A percentile compares a stretch with the other conserved stretches of the same genome.
phyloP scores from a whole-genome alignment of 2,797 vertebrate species.

The Galago senegalensis region DNA sequence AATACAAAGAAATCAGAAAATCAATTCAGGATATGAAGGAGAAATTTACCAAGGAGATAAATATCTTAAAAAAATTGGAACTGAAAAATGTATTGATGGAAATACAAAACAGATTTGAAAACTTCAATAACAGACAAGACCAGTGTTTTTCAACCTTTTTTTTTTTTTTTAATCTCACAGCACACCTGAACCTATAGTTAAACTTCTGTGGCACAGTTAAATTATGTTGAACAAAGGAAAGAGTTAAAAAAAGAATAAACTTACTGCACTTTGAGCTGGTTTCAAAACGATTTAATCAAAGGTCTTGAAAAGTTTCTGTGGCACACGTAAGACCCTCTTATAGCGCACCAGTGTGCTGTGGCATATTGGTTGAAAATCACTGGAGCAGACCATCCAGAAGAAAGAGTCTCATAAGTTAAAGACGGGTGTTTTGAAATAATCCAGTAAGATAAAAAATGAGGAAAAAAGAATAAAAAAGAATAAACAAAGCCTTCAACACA shows the following conservation, averaged over 20 bases:
- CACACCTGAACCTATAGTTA: no score
- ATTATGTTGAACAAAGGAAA: no score
- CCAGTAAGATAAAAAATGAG: neutral
- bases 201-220: no score
- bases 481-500: neutral
- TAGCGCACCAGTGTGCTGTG: no score
- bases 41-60: neutral
- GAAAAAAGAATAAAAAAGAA: neutral
- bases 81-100: neutral
- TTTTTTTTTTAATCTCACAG: no score
- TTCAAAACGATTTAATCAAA: no score
- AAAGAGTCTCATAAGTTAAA: neutral
- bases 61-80: neutral
- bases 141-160: neutral
- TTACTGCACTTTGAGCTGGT: no score
- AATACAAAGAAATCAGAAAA: neutral
- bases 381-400: neutral
- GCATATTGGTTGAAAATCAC: no score
- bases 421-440: neutral
- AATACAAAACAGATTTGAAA: neutral
- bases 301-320: no score
- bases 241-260: no score
- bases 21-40: neutral
- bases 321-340: no score
- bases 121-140: neutral